These are phyloP conservation scores for Agrochola lota DNA, from an alignment of 2,888 invertebrate genomes.

Conservation along the genomic window DNA sequence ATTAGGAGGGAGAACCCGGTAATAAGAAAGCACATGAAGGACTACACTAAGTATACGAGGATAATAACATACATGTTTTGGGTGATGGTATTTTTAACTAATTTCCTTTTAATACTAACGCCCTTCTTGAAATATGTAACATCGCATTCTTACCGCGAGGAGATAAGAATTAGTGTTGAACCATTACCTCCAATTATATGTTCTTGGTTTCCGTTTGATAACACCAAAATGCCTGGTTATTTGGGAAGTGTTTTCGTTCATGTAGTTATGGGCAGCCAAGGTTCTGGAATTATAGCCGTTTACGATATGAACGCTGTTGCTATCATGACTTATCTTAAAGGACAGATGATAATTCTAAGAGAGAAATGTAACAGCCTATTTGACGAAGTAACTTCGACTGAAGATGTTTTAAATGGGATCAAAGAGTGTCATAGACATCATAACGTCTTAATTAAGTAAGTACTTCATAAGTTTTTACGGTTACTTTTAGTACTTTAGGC, in stretches of 20 bases:
- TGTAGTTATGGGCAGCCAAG: conserved; percentile 73
- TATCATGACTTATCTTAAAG: conserved; percentile 81
- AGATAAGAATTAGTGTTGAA: conserved; percentile 71
- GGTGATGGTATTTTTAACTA: conserved; percentile 74
- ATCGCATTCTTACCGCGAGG: conserved; percentile 69
- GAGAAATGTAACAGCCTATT: conserved; percentile 75
- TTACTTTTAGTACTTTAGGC: conserved; percentile 5
- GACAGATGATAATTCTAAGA: conserved; percentile 77
- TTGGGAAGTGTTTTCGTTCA: conserved; percentile 72
- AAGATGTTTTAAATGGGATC: conserved; percentile 70
- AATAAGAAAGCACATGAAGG: conserved; percentile 63
- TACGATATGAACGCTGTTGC: conserved; percentile 79
- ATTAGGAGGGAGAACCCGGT: conserved; percentile 62
- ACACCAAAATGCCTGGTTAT: conserved; percentile 78
- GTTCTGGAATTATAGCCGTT: conserved; percentile 74
- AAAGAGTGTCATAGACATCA: conserved; percentile 82
- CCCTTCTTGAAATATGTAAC: conserved; percentile 76
- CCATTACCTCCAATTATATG: conserved; percentile 78
- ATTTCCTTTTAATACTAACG: conserved; percentile 67
- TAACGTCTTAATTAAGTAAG: conserved; percentile 77
- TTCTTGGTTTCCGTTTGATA: conserved; percentile 84
- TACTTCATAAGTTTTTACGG: conserved; percentile 39
- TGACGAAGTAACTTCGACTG: conserved; percentile 54
- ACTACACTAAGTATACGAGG: conserved; percentile 77
- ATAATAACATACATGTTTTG: conserved; percentile 77